Base-by-base conservation (phyloP, 1,140 invertebrate species). In the Bombus soroeensis region DNA sequence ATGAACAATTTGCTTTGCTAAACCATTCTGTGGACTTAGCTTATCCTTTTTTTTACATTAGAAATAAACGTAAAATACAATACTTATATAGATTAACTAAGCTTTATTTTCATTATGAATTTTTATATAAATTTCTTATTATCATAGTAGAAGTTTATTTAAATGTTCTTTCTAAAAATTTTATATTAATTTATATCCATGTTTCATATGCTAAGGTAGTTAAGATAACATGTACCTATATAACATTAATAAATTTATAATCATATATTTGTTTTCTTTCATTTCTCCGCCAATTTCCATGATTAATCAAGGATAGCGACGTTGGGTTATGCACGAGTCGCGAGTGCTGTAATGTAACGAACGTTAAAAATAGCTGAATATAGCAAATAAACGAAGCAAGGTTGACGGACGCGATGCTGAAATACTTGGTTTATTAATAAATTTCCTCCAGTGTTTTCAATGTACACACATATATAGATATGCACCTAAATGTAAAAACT, bases 351-450 rank as follows among this genome's bases (percentile, higher is more conserved):
- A 79, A 84, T 37, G 53, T 79, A 84, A 84, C 82, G 66, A 59
- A 59, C 71, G 66, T 79, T 79, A 79, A 84, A 84, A 79, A 84
- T 84, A 84, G 39, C 34, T 32, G 53, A 84, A 84, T 79, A 79
- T 62, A 79, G 64, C 25, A 78, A 78, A 78, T 78, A 78, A 83
- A 78, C 15, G 82, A 83, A 83, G n/a, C 66, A 84, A 84, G 53
- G 75, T 84, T 84, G 82, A 84, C 53, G 64, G 82, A 71, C 82
- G 64, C 75, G 28, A 25, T 57, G 41, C 39, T 57, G 82, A 83
- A 83, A 83, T 71, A 83, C 43, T 3, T 39, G 2, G 39, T 39
- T 84, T 71, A 79, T 84, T 79, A 84, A 79, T 79, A 71, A 79
- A 77, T 83, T 68, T 57, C 37, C 12, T 41, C 1, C 18, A 13